Evolutionary conservation across 2,113 vertebrate species (phyloP).

Genomic region (Oncorhynchus mykiss): DNA sequence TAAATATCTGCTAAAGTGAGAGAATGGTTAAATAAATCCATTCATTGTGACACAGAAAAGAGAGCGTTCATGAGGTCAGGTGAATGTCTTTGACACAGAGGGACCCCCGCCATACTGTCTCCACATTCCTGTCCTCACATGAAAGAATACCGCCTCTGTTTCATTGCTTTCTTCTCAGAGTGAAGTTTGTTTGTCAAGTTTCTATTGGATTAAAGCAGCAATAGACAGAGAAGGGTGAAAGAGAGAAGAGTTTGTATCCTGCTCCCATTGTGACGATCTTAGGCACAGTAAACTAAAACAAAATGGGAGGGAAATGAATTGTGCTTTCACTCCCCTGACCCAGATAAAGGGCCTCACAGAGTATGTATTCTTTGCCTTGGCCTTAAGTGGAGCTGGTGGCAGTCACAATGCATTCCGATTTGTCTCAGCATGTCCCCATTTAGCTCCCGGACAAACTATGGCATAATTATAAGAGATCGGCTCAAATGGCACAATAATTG

Average conservation of each 20-base stretch:
- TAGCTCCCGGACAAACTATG: constrained; percentile 5
- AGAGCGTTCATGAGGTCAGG: constrained; percentile 25
- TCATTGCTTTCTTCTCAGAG: constrained; percentile 18
- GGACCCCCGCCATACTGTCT: constrained; percentile 21
- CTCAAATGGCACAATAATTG: neutral
- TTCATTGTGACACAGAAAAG: neutral
- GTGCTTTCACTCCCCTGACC: neutral
- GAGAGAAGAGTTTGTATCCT: constrained; percentile 63
- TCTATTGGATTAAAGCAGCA: constrained; percentile 34
- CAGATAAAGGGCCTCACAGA: constrained; percentile 7
- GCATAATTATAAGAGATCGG: neutral
- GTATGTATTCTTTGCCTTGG: constrained; percentile 15
- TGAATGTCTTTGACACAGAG: constrained; percentile 23
- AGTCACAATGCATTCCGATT: constrained; percentile 35
- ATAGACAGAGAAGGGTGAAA: constrained; percentile 55
- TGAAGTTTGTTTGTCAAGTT: constrained; percentile 39
- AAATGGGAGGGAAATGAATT: constrained; percentile 26
- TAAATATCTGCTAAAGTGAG: constrained; percentile 9
- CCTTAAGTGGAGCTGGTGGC: constrained; percentile 16
- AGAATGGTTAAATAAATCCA: neutral
- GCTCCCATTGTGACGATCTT: constrained; percentile 53
- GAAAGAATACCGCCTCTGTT: constrained; percentile 38
- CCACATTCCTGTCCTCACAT: constrained; percentile 31
- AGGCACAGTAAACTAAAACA: constrained; percentile 14
- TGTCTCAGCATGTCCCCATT: constrained; percentile 42